Percentiles rank a stretch among this genome's conserved stretches.
Conservation (phyloP, 2,797 vertebrate genomes). For the Carduelis carduelis region DNA sequence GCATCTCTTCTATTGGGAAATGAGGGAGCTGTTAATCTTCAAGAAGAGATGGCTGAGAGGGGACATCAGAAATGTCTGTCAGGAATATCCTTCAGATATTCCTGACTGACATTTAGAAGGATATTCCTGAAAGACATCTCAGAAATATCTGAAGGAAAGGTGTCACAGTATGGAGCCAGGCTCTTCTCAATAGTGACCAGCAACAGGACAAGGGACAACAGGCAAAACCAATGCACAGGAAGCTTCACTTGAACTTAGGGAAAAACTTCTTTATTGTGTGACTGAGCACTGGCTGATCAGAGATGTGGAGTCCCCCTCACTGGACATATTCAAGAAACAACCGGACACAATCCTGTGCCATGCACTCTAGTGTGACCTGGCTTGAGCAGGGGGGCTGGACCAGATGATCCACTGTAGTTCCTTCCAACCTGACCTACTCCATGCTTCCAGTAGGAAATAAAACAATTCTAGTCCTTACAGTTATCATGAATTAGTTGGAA, state of each 20-base stretch:
- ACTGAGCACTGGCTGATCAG: not conserved
- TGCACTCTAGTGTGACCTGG: fast-evolving
- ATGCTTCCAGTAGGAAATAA: not conserved
- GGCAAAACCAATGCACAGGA: not conserved
- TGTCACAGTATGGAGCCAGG: not conserved
- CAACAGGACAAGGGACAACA: not conserved
- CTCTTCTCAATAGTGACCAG: not conserved
- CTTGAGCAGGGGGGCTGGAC: not conserved
- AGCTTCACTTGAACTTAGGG: not conserved
- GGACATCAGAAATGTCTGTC: not conserved
- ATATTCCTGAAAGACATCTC: too few species aligned
- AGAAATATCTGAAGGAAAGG: not conserved
- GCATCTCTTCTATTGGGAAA: not conserved
- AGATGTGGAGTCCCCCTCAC: not conserved
- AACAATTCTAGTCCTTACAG: not conserved
- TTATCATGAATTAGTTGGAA: not conserved
- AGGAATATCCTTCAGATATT: not conserved
- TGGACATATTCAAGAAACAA: not conserved
- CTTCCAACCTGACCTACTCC: not conserved
- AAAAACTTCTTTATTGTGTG: not conserved
- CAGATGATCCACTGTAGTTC: not conserved
- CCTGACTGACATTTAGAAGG: too few species aligned
- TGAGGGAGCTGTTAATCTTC: not conserved
- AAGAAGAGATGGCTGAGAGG: not conserved
- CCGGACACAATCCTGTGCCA: fast-evolving